Evolutionary conservation across 2,797 vertebrate genomes (phyloP), one percentile per base, ranked within the genome.

Genomic region (Melanogrammus aeglefinus): DNA sequence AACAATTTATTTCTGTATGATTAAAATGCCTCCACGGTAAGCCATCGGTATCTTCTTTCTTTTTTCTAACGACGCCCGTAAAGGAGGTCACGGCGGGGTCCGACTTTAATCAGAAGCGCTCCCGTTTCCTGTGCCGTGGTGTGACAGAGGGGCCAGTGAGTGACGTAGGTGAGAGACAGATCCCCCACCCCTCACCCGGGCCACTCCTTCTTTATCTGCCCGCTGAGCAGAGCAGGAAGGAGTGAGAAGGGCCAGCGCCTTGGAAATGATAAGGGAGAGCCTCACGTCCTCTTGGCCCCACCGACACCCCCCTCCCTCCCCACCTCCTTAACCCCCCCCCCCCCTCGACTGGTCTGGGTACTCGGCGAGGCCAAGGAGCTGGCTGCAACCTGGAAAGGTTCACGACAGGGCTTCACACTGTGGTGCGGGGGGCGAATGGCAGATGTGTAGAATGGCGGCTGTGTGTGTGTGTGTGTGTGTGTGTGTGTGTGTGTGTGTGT

Each of bases 221-320:
- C 21, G 77, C 75, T 79, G 82, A 89, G 83, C 84, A 78, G 83
- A 88, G 85, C 85, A 92, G 91, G 90, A 89, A 90, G 84, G 84
- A 88, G 87, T 90, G 95, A 95, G 92, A 88, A 96, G 94, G 96
- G 94, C 95, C 95, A 96, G 94, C 96, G 92, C 94, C 88, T 83
- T 77, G 86, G 84, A 84, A 87, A 93, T 94, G 96, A 96, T 96
- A 96, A 95, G 93, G 92, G 92, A 94, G 91, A 94, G 94, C 85
- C 94, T 91, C 88, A 88, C 94, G 91, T 92, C 92, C 90, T 86
- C 87, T 85, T 81, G 84, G 81, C 35, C 73, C 78, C 86, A 81
- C 80, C 80, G 57, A 71, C 81, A 76, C 76, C 78, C 87, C 86
- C 83, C 88, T 82, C 88, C 91, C 85, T 86, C 92, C 96, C 90